Evolutionary conservation across 2,113 vertebrate species (phyloP), one percentile per base, ranked within the genome.

Genomic region (Ploceus nigricollis): DNA sequence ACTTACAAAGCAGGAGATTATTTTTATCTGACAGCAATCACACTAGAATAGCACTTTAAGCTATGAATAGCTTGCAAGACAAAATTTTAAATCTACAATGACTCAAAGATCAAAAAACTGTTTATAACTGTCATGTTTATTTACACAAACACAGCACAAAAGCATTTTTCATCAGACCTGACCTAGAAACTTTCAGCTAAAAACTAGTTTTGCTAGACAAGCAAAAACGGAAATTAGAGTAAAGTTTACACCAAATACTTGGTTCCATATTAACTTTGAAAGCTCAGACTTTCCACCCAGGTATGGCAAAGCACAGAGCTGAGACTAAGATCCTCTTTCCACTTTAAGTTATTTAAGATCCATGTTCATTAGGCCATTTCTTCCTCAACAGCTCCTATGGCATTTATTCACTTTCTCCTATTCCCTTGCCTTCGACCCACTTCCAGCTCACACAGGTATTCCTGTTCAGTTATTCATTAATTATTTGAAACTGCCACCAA

Each of bases 11-110:
- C 47, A 82, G 13, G 15, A 44, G 70, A 75, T 82, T 84, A 76
- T 94, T 95, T 94, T 91, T 89, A 76, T 77, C 86, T 93, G 71
- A 93, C 76, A 91, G 75, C 54, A 61, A 48, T 72, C 48, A 71
- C 17, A 77, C 13, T 7, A 50, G 40, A 93, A 88, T 65, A 90
- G 42, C 66, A 68, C 40, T 93, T 87, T 7, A 71, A 89, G 31
- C 48, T 87, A 95, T 57, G 11, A 95, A 94, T 87, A 94, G 72
- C 53, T 84, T 18, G 4, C 82, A 84, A 87, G 51, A 78, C 64
- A 84, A 80, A 73, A 90, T 72, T 92, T 82, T 82, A 89, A 79
- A 82, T 45, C 58, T 73, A 83, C 10, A 3, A 4, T 61, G 53
- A 90, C 72, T 95, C 50, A 69, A 76, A 66, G 73, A 96, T 87